Conservation (phyloP, 2,888 invertebrate species). For the Coleophora deauratella region DNA sequence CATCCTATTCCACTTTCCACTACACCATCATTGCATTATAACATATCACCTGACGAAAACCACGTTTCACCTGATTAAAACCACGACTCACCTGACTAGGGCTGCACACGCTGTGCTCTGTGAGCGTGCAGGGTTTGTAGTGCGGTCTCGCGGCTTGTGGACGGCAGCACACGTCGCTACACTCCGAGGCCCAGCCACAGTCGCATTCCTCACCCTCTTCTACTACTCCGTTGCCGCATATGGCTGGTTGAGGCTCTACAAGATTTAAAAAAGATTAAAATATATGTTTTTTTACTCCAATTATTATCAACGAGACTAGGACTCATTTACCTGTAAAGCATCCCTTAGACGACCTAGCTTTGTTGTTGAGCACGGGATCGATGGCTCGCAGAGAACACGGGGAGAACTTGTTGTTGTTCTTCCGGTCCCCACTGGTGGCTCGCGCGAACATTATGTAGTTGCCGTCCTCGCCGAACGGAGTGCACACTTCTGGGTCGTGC, state of each 20-base stretch:
- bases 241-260: conserved; percentile 91
- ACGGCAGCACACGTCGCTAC: conserved; percentile 93
- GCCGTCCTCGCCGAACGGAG: conserved; percentile 96
- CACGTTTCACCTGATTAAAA: background rate
- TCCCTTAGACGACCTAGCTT: conserved; percentile 91
- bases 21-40: no score
- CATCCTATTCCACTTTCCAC: no score
- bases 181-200: conserved; percentile 98
- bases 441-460: conserved; percentile 99
- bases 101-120: conserved; percentile 85
- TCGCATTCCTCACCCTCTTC: conserved; percentile 99
- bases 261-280: no score
- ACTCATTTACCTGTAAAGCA: conserved; percentile 91
- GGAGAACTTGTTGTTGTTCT: conserved; percentile 98
- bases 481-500: conserved; percentile 96
- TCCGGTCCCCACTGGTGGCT: conserved; percentile 97
- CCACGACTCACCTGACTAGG: conserved; percentile 81
- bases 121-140: conserved; percentile 90
- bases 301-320: no score
- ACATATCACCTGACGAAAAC: no score
- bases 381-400: conserved; percentile 94
- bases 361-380: conserved; percentile 92
- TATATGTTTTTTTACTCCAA: no score
- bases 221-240: conserved; percentile 98
- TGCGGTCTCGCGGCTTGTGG: conserved; percentile 89